Percentiles rank a stretch among this genome's conserved stretches.
These are phyloP conservation scores for Andrena camellia DNA, from an alignment of 2,888 invertebrate species.

Conservation along the genomic window DNA sequence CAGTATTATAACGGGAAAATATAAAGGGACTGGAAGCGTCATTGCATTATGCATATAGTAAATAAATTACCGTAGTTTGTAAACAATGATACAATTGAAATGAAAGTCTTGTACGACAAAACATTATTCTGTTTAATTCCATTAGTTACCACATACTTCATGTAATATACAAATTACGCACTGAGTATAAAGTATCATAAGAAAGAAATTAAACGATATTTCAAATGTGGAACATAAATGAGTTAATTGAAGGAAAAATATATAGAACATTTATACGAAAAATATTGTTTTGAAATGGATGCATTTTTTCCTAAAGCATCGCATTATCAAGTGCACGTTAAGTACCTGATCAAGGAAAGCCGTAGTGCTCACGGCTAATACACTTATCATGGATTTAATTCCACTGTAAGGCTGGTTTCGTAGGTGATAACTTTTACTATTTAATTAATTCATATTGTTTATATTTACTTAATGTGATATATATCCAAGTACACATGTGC, in stretches of 20 bases:
- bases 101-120: neutral
- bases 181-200: neutral
- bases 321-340: slow-evolving; percentile 47
- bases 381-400: slow-evolving; percentile 63
- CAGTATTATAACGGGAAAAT: slow-evolving; percentile 39
- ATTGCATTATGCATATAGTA: slow-evolving; percentile 3
- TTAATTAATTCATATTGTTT: slow-evolving; percentile 57
- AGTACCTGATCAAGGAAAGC: slow-evolving; percentile 76
- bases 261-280: slow-evolving; percentile 15
- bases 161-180: neutral
- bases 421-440: slow-evolving; percentile 54
- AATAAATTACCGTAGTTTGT: slow-evolving; percentile 23
- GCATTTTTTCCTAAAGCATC: slow-evolving; percentile 26
- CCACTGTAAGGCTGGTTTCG: slow-evolving; percentile 57
- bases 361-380: slow-evolving; percentile 48
- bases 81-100: slow-evolving; percentile 10
- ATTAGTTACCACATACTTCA: slow-evolving; percentile 17
- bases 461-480: slow-evolving; percentile 67
- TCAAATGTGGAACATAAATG: slow-evolving; percentile 28
- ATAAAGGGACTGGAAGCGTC: slow-evolving; percentile 6
- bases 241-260: slow-evolving; percentile 34
- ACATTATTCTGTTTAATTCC: slow-evolving; percentile 24
- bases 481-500: slow-evolving; percentile 27
- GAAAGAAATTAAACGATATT: neutral
- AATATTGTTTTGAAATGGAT: slow-evolving; percentile 17